These are phyloP conservation scores for Aythya fuligula DNA, from an alignment of 2,797 vertebrate species.

Conservation along the genomic window DNA sequence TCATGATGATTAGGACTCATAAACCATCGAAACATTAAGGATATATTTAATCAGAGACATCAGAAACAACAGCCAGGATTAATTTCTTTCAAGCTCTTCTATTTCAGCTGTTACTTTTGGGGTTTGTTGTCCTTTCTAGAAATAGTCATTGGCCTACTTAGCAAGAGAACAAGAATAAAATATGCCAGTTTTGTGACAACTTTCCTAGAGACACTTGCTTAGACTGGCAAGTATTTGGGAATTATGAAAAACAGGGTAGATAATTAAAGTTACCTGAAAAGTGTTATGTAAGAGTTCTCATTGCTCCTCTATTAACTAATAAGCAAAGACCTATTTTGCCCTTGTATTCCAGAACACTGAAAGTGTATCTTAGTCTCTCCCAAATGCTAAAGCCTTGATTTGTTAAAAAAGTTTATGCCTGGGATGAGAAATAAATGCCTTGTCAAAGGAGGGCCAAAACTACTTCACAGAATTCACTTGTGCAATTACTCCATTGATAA, in stretches of 20 bases:
- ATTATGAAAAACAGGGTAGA: not conserved
- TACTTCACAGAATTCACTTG: too few relatives aligned
- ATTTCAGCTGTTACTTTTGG: not conserved
- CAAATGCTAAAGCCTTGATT: not conserved
- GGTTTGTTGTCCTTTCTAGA: not conserved
- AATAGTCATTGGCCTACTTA: not conserved
- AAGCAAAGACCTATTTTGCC: not conserved
- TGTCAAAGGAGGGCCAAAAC: not conserved
- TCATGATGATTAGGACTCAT: not conserved
- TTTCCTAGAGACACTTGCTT: not conserved
- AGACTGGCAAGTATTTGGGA: not conserved
- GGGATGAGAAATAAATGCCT: not conserved
- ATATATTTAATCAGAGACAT: not conserved
- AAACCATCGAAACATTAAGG: slow-evolving; percentile 3
- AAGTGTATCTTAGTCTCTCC: not conserved
- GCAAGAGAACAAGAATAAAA: not conserved
- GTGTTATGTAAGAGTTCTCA: not conserved
- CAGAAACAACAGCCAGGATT: not conserved
- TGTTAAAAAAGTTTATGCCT: not conserved
- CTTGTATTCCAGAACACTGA: not conserved
- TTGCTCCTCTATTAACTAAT: not conserved
- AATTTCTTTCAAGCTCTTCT: not conserved
- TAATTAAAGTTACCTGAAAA: not conserved
- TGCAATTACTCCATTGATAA: not conserved
- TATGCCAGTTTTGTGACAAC: not conserved